phyloP scores from a whole-genome alignment of 1,140 invertebrate species.

The Brachionus sp. region DNA sequence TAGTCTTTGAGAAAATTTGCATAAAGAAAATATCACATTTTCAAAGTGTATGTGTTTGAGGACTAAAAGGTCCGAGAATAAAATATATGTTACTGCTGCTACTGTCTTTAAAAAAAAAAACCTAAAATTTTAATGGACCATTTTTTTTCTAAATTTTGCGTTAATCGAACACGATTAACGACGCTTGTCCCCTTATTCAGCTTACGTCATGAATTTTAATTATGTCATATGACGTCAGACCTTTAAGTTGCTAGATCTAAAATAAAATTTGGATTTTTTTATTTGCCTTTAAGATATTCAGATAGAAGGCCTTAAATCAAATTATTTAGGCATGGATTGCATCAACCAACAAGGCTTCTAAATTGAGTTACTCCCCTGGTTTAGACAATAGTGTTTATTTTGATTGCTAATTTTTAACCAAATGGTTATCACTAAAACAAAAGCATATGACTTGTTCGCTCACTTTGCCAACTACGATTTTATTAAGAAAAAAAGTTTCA shows the following conservation, averaged over 20 bases:
- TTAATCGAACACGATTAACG: not conserved
- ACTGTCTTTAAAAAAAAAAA: not conserved
- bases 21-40: not conserved
- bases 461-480: not conserved
- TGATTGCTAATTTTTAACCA: not conserved
- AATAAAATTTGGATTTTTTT: too few relatives aligned
- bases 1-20: constrained; percentile 8
- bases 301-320: too few relatives aligned
- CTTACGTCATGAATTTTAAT: not conserved
- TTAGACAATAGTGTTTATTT: not conserved
- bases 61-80: not conserved
- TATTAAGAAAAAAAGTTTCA: not conserved
- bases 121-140: not conserved
- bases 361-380: not conserved
- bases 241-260: too few relatives aligned
- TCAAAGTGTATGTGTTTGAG: not conserved
- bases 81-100: not conserved
- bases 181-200: not conserved
- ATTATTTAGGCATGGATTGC: too few relatives aligned
- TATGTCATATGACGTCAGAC: not conserved
- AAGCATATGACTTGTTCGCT: not conserved
- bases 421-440: not conserved
- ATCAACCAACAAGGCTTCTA: too few relatives aligned
- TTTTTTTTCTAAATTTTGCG: not conserved
- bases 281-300: too few relatives aligned